These are phyloP conservation scores for Calephelis virginiensis DNA, from an alignment of 1,140 invertebrate genomes.

Conservation along the genomic window DNA sequence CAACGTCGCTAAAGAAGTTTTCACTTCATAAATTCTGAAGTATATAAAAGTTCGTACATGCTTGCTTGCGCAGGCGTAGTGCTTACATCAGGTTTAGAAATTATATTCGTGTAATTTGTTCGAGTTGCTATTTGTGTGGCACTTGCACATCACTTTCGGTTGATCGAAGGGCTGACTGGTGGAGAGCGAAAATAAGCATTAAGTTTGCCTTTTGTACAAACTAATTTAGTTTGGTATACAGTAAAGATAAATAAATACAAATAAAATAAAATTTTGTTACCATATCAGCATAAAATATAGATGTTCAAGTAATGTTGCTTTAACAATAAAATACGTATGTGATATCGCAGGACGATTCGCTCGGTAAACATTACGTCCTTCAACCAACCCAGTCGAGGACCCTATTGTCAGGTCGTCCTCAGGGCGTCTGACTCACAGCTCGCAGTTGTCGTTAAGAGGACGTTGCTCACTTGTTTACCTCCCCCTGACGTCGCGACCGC, in stretches of 20 bases:
- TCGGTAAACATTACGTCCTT: slow-evolving; percentile 65
- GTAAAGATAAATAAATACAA: background rate
- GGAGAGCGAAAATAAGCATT: too few species aligned
- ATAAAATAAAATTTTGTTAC: slow-evolving; percentile 3
- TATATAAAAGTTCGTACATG: too few species aligned
- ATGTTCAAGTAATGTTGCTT: background rate
- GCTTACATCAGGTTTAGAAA: too few species aligned
- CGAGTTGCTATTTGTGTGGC: too few species aligned
- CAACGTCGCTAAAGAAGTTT: too few species aligned
- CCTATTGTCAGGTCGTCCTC: slow-evolving; percentile 72
- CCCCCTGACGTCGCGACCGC: slow-evolving; percentile 48
- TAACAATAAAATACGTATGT: slow-evolving; percentile 25
- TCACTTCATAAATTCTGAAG: too few species aligned
- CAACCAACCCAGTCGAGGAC: slow-evolving; percentile 67
- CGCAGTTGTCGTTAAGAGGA: slow-evolving; percentile 71
- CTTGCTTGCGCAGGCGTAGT: too few species aligned
- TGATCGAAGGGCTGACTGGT: too few species aligned
- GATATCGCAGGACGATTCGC: slow-evolving; percentile 43
- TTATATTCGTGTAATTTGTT: too few species aligned
- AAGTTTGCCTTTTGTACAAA: too few species aligned
- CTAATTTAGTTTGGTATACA: background rate
- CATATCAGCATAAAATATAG: background rate
- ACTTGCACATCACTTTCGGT: too few species aligned
- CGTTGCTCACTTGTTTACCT: slow-evolving; percentile 69
- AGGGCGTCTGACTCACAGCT: slow-evolving; percentile 68